Percentiles rank a stretch among this genome's conserved stretches.
Conservation (phyloP, 2,113 vertebrate species). For the Toxotes chatareus region DNA sequence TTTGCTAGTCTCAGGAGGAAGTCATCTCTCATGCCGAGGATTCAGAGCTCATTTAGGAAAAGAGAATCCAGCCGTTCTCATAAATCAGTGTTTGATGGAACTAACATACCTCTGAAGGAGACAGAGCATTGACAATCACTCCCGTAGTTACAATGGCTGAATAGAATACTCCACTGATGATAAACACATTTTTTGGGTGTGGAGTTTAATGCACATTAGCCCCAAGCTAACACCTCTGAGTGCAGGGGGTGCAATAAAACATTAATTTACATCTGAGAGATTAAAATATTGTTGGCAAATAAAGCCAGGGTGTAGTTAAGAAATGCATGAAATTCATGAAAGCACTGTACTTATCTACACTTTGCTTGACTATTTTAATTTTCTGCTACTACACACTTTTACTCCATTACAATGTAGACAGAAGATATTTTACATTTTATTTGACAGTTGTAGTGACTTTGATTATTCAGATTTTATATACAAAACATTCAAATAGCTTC, state of each 20-base stretch:
- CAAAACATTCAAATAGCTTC: background rate
- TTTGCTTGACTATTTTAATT: background rate
- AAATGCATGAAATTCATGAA: slow-evolving; percentile 1
- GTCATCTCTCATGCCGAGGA: slow-evolving; percentile 74
- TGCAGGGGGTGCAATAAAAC: background rate
- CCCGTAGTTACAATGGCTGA: slow-evolving; percentile 28
- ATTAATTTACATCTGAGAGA: slow-evolving; percentile 18
- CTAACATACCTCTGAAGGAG: slow-evolving; percentile 75
- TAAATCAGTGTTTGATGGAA: slow-evolving; percentile 81
- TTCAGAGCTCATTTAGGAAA: slow-evolving; percentile 73
- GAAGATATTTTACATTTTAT: too few relatives aligned
- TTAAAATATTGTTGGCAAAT: slow-evolving; percentile 13
- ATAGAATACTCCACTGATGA: slow-evolving; percentile 74
- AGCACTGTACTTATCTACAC: background rate
- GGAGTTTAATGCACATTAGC: slow-evolving; percentile 12
- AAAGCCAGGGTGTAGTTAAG: background rate
- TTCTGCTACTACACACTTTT: background rate
- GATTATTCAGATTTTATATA: background rate
- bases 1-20: slow-evolving; percentile 77
- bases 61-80: slow-evolving; percentile 55
- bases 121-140: slow-evolving; percentile 34
- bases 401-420: too few relatives aligned
- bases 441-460: background rate
- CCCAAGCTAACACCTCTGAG: slow-evolving; percentile 43
- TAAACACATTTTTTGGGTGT: slow-evolving; percentile 42